These are phyloP conservation scores for Lepidothrix coronata DNA, from an alignment of 2,113 vertebrate genomes.

Conservation along the genomic window DNA sequence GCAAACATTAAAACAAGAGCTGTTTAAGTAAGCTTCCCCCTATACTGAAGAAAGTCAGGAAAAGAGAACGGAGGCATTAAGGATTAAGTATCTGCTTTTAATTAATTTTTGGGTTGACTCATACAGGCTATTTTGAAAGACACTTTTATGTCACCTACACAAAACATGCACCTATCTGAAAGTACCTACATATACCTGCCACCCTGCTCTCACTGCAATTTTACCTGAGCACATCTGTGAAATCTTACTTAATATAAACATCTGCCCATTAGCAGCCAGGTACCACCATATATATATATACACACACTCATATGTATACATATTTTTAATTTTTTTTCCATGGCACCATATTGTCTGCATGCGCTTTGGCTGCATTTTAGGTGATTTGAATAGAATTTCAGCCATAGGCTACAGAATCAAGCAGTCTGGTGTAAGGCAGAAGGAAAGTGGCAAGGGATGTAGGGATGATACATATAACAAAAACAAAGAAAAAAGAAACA, in stretches of 20 bases:
- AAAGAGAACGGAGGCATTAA: background rate
- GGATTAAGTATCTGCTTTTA: background rate
- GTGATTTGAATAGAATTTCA: background rate
- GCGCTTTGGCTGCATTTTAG: background rate
- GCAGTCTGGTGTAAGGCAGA: background rate
- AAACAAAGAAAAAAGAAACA: background rate
- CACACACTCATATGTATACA: background rate
- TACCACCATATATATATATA: background rate
- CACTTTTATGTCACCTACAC: background rate
- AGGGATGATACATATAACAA: background rate
- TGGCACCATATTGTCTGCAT: background rate
- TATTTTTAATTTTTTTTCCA: background rate
- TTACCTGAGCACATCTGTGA: background rate
- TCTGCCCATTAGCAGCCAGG: background rate
- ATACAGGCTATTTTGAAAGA: background rate
- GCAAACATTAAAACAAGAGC: background rate
- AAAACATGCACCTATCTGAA: background rate
- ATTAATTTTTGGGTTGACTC: background rate
- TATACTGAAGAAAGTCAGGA: background rate
- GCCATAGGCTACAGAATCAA: background rate
- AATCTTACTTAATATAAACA: background rate
- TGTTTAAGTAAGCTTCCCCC: background rate
- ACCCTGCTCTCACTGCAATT: background rate
- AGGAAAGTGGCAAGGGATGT: background rate
- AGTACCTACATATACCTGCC: background rate